Evolutionary conservation across 2,797 vertebrate genomes (phyloP).

Genomic region (Eupleurogrammus muticus): DNA sequence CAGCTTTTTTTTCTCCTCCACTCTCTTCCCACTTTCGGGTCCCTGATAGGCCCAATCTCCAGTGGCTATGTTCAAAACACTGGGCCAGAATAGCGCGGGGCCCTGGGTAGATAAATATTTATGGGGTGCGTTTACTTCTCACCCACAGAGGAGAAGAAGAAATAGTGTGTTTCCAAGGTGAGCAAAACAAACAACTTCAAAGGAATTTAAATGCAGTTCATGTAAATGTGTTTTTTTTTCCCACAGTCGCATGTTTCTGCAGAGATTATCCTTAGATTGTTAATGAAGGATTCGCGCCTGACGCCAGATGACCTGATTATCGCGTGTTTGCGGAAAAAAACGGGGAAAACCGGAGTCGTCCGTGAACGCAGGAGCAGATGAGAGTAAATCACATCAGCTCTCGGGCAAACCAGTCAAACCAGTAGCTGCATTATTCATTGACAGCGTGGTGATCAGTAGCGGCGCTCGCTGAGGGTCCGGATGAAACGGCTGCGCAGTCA

Average conservation of each 20-base stretch:
- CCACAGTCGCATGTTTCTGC: slow-evolving; percentile 71
- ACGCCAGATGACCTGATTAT: slow-evolving; percentile 78
- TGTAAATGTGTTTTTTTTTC: slow-evolving; percentile 76
- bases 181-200: slow-evolving; percentile 86
- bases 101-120: slow-evolving; percentile 83
- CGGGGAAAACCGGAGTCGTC: slow-evolving; percentile 37
- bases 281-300: slow-evolving; percentile 67
- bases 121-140: slow-evolving; percentile 78
- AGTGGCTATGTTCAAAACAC: slow-evolving; percentile 78
- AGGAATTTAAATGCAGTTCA: slow-evolving; percentile 80
- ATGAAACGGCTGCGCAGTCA: slow-evolving; percentile 54
- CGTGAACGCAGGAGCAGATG: slow-evolving; percentile 6
- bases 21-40: slow-evolving; percentile 27
- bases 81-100: slow-evolving; percentile 77
- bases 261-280: slow-evolving; percentile 63
- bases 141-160: slow-evolving; percentile 77
- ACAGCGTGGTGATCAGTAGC: slow-evolving; percentile 57
- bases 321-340: slow-evolving; percentile 55
- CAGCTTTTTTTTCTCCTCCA: background rate
- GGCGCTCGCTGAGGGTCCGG: slow-evolving; percentile 38
- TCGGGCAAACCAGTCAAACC: slow-evolving; percentile 39
- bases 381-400: slow-evolving; percentile 31
- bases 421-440: slow-evolving; percentile 32
- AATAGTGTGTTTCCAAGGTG: slow-evolving; percentile 84
- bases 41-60: slow-evolving; percentile 77